Base-by-base conservation (phyloP, 1,140 invertebrate species). In the Branchinecta lynchi region DNA sequence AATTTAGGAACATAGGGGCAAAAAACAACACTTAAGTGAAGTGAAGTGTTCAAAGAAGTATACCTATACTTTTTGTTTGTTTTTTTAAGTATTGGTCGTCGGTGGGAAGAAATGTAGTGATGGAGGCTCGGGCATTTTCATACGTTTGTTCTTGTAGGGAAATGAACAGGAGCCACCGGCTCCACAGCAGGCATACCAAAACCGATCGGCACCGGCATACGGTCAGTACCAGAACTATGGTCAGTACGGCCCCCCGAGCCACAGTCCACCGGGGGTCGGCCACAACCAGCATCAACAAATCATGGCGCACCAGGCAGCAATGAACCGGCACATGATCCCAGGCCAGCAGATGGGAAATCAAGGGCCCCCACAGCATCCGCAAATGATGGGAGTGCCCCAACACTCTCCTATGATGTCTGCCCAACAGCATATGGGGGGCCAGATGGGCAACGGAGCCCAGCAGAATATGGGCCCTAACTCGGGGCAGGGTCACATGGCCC, bases 81-180 rank as follows among this genome's bases (percentile, higher is more conserved):
- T n/a, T n/a, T n/a, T n/a, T n/a, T n/a, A n/a, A n/a, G n/a, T n/a
- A n/a, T n/a, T n/a, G n/a, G n/a, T n/a, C n/a, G n/a, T n/a, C n/a
- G n/a, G n/a, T n/a, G n/a, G n/a, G n/a, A n/a, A n/a, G n/a, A n/a
- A n/a, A n/a, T n/a, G n/a, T n/a, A n/a, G n/a, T n/a, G n/a, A n/a
- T 32, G 32, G 32, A 32, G 32, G 32, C 32, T 32, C 32, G 32
- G 32, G 32, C 32, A 32, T 32, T 32, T 32, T 32, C 32, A 32
- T 32, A 32, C 32, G 1, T 60, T 6, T 15, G 3, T 60, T 60
- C 2, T 65, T 74, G 43, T 70, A 78, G 76, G 80, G 81, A 60
- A 60, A 60, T 60, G 51, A 60, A 6, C 51, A 60, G 12, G 51
- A 60, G 51, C 51, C 12, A 60, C 51, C 12, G 17, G 12, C 51